Base-by-base conservation (phyloP, 2,888 invertebrate species). In the Lutraria lutraria region DNA sequence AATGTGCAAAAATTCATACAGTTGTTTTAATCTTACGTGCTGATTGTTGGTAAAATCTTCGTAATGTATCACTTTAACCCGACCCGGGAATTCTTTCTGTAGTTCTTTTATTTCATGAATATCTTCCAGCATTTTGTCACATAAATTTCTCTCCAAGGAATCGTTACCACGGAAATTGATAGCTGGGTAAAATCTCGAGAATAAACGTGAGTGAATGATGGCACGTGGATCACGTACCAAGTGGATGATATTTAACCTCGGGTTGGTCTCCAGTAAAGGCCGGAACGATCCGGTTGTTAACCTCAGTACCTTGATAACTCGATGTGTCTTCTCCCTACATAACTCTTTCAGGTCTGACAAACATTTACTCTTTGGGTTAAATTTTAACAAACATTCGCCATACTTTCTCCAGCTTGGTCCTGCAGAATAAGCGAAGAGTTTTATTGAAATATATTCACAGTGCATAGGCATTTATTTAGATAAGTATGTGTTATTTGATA, bases 191-290 rank as follows among this genome's bases (percentile, higher is more conserved):
- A 88, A 88, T 63, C 83, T 79, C 0, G 92, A 89, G 31, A 89
- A 87, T 76, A 88, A 82, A n/a, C 92, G 68, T 12, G 90, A 90
- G 76, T 92, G 76, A 34, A 92, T 89, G 16, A 92, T 86, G 34
- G 92, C 90, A 29, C 92, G 88, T 29, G 92, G 92, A 81, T 92
- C 92, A 29, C 92, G 81, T 29, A 90, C 88, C 19, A 92, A 79
- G 81, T 92, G 92, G 25, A 92, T 54, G 19, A 92, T 72, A 83
- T 89, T 89, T 13, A 92, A 81, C 31, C 72, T 60, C 6, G 89
- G 89, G 81, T 88, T 86, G 15, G 76, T 80, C 29, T 56, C 81
- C 16, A 92, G 68, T 10, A 92, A 83, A 12, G 89, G 82, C 10
- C 79, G 83, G 16, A 88, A 43, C 10, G 80, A 25, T 0, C 87